Evolutionary conservation across 2,888 invertebrate genomes (phyloP), one percentile per base, ranked within the genome.

Genomic region (Microchrysa polita): DNA sequence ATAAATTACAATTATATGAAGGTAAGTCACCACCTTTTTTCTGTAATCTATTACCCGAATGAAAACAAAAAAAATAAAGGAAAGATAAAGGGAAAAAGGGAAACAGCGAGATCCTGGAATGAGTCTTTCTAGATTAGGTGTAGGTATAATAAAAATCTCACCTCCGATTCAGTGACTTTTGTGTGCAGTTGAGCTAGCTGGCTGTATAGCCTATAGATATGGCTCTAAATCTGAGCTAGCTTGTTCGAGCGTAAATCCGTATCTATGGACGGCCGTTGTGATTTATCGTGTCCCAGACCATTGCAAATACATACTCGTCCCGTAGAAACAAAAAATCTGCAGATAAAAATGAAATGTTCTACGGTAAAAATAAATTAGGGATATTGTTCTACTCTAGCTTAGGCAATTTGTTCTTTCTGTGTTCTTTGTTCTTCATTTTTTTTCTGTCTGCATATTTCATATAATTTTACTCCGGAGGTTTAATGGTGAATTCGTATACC

Each of bases 1-100:
- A 65, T 65, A 65, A 65, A 65, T 65, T 65, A 65, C 65, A 65
- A 65, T 65, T 65, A 65, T 65, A 48, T 48, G 65, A 48, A 65
- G 65, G 65, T 65, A 65, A 65, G 65, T 65, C 48, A 48, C 65
- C 65, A 65, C 61, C 61, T 61, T 65, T 65, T 65, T 48, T 48
- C 48, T 65, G 65, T 65, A 65, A 65, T 65, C 48, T 34, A 44
- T 34, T 22, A 34, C 22, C 14, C 4, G 65, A 20, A 34, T 20
- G 48, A 27, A 27, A 48, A 16, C 55, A 16, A 55, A 55, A 18
- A 27, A 27, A 48, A 16, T 20, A 16, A 55, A 55, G 18, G 18
- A 20, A 55, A 16, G 23, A 61, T 2, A 16, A 9, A 61, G n/a
- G 10, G 16, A 27, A 22, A 14, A 60, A 16, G 61, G 48, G n/a